Evolutionary conservation across 2,113 vertebrate genomes (phyloP), one percentile per base, ranked within the genome.

Genomic region (Pyxicephalus adspersus): DNA sequence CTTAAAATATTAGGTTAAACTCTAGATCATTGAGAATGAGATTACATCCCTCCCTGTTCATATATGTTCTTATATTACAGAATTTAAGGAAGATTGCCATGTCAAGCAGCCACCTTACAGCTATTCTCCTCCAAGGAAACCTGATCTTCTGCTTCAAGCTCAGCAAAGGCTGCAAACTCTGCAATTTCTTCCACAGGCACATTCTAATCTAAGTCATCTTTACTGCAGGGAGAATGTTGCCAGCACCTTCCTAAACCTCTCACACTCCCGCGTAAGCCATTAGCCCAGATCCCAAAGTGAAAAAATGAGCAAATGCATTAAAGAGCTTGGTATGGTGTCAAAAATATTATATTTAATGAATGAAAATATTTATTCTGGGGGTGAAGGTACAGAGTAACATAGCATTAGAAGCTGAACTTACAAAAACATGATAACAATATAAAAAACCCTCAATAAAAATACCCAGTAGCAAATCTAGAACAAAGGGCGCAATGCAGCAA

Each of bases 131-230:
- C 29, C 54, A 60, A 60, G 55, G 71, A 74, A 74, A 74, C 54
- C 52, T 60, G 71, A 74, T 74, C 54, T 58, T 58, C 31, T 57
- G 20, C 16, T 28, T 78, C 28, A 67, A 55, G 29, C 52, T 38
- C 20, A 57, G 68, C 22, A 52, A 26, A 54, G n/a, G 54, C 76
- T 78, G 76, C 76, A 67, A 55, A 64, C 51, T 45, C 64, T 66
- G 63, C 63, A 77, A 1, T 78, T 78, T 67, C 52, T 57, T 67
- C 29, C 50, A 67, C 50, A 68, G 50, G 26, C 50, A 54, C 23
- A 66, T 58, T 26, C 51, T 78, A 78, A 78, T 78, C 64, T 55
- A 78, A 78, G 76, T 67, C 64, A 78, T 78, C 64, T 78, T 78
- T 78, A 78, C 25, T 67, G 64, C 64, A 16, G 22, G 52, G n/a